Evolutionary conservation across 2,797 vertebrate species (phyloP).

Genomic region (Urophycis tenuis): DNA sequence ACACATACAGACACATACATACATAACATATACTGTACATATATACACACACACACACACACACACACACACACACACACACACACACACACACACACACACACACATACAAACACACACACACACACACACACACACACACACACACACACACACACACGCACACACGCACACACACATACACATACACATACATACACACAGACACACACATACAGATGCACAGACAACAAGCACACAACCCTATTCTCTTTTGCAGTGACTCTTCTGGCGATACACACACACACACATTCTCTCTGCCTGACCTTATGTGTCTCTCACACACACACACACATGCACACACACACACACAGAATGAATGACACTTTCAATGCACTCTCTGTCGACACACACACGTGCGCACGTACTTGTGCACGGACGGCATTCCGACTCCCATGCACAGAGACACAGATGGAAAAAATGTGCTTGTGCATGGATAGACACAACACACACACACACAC

Average conservation of each 20-base stretch:
- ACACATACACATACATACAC: conserved; percentile 4
- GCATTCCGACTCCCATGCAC: background rate
- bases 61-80: background rate
- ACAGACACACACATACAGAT: background rate
- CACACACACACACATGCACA: background rate
- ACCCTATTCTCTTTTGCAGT: background rate
- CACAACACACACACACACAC: conserved; percentile 26
- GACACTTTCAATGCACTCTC: background rate
- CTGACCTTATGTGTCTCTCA: background rate
- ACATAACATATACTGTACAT: conserved; percentile 3
- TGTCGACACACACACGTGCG: conserved; percentile 1
- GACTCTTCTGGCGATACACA: conserved; percentile 13
- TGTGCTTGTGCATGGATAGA: background rate
- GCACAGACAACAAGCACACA: background rate
- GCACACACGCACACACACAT: background rate
- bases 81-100: conserved; percentile 12
- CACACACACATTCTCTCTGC: conserved; percentile 14
- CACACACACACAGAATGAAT: background rate
- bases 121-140: conserved; percentile 31
- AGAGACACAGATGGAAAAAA: conserved; percentile 3
- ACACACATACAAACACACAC: conserved; percentile 10
- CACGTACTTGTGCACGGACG: background rate
- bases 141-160: conserved; percentile 15
- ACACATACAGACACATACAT: conserved; percentile 5
- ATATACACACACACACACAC: conserved; percentile 1